Conservation (phyloP, 2,888 invertebrate species). For the Latheticus oryzae region DNA sequence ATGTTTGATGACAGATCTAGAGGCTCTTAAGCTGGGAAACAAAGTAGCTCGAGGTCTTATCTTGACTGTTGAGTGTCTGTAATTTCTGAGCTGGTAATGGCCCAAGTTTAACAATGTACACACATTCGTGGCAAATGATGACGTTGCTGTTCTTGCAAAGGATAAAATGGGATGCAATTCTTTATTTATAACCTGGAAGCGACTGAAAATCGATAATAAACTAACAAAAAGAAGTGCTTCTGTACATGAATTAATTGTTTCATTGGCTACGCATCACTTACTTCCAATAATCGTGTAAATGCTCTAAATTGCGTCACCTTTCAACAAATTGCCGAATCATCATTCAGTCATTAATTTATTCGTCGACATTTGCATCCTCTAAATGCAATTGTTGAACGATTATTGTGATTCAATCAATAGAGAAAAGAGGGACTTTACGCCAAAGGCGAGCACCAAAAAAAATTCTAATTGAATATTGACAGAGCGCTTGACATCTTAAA, state of each 20-base stretch:
- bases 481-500: conserved; percentile 44
- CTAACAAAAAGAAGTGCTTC: neutral
- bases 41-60: conserved; percentile 16
- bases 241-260: neutral
- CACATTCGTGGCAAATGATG: conserved; percentile 21
- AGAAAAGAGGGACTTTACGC: conserved; percentile 35
- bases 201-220: conserved; percentile 11
- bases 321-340: conserved; percentile 14
- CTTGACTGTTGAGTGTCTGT: conserved; percentile 24
- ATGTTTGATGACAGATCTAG: conserved; percentile 25
- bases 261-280: neutral
- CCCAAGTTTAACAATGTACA: conserved; percentile 30
- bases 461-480: conserved; percentile 45
- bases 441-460: conserved; percentile 36
- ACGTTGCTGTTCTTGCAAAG: conserved; percentile 28
- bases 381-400: conserved; percentile 19
- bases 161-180: conserved; percentile 23
- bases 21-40: conserved; percentile 5
- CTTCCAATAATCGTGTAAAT: conserved; percentile 9
- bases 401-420: conserved; percentile 31
- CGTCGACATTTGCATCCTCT: conserved; percentile 25
- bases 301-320: conserved; percentile 10
- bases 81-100: conserved; percentile 22
- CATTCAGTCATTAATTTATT: conserved; percentile 23
- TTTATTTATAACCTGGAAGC: conserved; percentile 29